Base-by-base conservation (phyloP, 2,888 invertebrate genomes). In the Leucophenga maculata region DNA sequence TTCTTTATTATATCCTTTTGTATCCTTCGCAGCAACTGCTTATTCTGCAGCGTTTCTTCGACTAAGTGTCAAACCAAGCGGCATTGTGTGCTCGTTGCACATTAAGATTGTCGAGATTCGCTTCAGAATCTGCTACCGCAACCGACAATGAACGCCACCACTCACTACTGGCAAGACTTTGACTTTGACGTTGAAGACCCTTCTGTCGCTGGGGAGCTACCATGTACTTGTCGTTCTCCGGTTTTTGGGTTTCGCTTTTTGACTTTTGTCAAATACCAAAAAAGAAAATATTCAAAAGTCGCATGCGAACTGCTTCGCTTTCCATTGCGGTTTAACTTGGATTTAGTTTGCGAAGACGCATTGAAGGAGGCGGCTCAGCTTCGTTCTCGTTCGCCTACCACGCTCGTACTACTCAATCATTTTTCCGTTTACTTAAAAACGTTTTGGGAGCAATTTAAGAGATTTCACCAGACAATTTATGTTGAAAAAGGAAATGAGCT, bases 81-180 rank as follows among this genome's bases (percentile, higher is more conserved):
- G 39, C 39, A 39, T 39, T 76, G 82, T 82, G 76, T 78, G 83
- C 74, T 74, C 73, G 71, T 67, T 75, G 72, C 76, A 70, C 82
- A 83, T 81, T 79, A 81, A 81, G 80, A 81, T 81, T 81, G 83
- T 72, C 75, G 73, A 79, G 80, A 83, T 81, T 81, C 74, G 72
- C 64, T 16, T 20, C 26, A 39, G 22, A 64, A 11, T 39, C 39
- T 39, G 39, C 39, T 11, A 39, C 8, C 39, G 39, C 11, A 39
- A 39, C 39, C 39, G 39, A 3, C 39, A 1, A 3, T 8, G 8
- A 8, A 6, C 39, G 39, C 11, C 11, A 9, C 1, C 39, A 8
- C 39, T 39, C 8, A 39, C 3, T 26, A 26, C 26, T 26, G 2
- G 4, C 26, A 3, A 39, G n/a, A 39, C 39, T 39, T 39, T 39